phyloP scores from a whole-genome alignment of 1,140 invertebrate species.

The Drosophila bocki region DNA sequence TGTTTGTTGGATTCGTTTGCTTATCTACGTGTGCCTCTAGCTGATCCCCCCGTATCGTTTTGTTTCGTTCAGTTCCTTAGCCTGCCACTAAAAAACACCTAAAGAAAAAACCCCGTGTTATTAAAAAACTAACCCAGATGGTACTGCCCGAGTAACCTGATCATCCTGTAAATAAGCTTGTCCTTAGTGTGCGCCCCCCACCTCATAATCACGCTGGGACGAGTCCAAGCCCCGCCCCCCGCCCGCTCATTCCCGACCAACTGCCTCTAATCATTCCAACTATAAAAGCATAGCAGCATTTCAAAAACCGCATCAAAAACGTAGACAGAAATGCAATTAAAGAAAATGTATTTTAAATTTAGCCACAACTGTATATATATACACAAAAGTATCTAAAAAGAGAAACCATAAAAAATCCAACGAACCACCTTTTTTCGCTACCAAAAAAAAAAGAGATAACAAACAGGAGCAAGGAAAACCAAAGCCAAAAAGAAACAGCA shows the following conservation, averaged over 20 bases:
- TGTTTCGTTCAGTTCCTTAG: conserved; percentile 54
- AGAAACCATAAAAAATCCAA: conserved; percentile 73
- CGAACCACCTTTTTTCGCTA: conserved; percentile 80
- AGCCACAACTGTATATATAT: conserved; percentile 69
- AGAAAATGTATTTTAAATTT: conserved; percentile 64
- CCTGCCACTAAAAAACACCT: conserved; percentile 35
- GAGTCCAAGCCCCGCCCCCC: conserved; percentile 9
- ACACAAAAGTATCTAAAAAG: conserved; percentile 46
- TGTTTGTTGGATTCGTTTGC: conserved; percentile 56
- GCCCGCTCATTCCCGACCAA: conserved; percentile 1
- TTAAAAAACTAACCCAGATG: conserved; percentile 4
- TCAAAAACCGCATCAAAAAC: conserved; percentile 56
- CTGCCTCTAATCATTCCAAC: conserved; percentile 31
- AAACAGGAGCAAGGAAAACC: conserved; percentile 41
- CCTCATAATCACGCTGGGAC: conserved; percentile 52
- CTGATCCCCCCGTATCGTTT: conserved; percentile 50
- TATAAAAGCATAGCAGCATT: conserved; percentile 66
- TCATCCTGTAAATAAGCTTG: conserved; percentile 80
- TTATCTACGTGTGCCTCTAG: conserved; percentile 72
- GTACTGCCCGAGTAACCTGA: conserved; percentile 42
- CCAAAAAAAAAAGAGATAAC: conserved; percentile 37
- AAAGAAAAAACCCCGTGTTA: conserved; percentile 18
- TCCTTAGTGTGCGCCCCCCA: conserved; percentile 63
- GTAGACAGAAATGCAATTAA: conserved; percentile 59
- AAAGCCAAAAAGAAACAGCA: conserved; percentile 47